Evolutionary conservation across 2,113 vertebrate genomes (phyloP), one percentile per base, ranked within the genome.

Genomic region (Dicaeum eximium): DNA sequence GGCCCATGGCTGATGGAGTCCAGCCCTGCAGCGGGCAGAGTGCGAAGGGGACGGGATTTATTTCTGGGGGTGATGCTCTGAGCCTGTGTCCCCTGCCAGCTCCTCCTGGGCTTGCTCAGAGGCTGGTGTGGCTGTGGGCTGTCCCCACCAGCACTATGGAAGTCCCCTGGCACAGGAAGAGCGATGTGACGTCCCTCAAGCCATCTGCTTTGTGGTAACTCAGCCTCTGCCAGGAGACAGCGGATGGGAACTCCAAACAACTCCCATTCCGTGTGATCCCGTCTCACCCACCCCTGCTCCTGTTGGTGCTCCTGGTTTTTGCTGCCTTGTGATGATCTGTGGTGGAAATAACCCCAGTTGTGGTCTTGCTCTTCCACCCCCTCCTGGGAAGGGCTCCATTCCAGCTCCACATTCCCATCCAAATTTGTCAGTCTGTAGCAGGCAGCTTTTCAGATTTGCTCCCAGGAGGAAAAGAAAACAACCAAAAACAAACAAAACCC

Each of bases 81-180:
- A 71, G 67, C 27, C 78, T 1, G 1, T 64, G 24, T 56, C 6
- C 71, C 25, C 57, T 86, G 83, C 83, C 89, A 85, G 27, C 62
- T 86, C 21, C 51, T 79, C 64, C 75, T 86, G 1, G 11, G 16
- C 27, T 54, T 82, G 57, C 82, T 61, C 15, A 4, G 58, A 40
- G 44, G 28, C 79, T 58, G 48, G 10, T 66, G 69, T 90, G 77
- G 81, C 91, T 11, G 3, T 9, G 21, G 86, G 54, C 54, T 95
- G 72, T 77, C 78, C 78, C 54, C 61, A 50, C 15, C 65, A 70
- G 66, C 62, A 3, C 80, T 54, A 21, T 93, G 95, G 97, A 97
- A 97, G 93, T 95, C 86, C 96, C 95, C 97, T 97, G 96, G 95
- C 95, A 94, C 37, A 50, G 74, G 82, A 22, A 23, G 33, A 78